Evolutionary conservation across 2,797 vertebrate species (phyloP).

Genomic region (Naso thynnoides): DNA sequence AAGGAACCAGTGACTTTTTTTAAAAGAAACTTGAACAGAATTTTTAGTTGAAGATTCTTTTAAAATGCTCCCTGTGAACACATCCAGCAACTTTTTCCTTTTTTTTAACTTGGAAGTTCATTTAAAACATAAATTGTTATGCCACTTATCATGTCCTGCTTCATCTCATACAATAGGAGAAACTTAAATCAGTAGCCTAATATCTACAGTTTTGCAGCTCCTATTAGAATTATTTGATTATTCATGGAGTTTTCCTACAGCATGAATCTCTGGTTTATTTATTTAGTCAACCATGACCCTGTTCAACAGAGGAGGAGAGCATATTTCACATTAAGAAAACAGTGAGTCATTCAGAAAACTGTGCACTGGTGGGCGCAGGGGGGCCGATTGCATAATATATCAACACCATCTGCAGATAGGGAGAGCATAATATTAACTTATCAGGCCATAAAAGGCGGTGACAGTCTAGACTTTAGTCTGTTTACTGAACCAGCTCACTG

Average conservation of each 20-base stretch:
- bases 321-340: constrained; percentile 39
- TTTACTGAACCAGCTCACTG: constrained; percentile 35
- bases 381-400: constrained; percentile 52
- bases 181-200: constrained; percentile 6
- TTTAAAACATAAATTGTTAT: constrained; percentile 3
- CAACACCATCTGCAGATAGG: constrained; percentile 32
- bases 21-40: not conserved
- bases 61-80: not conserved
- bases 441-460: constrained; percentile 35
- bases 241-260: not conserved
- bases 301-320: constrained; percentile 22
- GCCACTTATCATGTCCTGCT: not conserved
- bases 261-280: not conserved
- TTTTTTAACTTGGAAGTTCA: not conserved
- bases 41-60: not conserved
- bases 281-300: constrained; percentile 1
- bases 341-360: constrained; percentile 51
- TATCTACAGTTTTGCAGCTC: not conserved
- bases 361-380: constrained; percentile 7
- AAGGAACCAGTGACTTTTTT: not conserved
- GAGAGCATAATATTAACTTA: constrained; percentile 40
- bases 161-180: not conserved
- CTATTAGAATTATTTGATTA: not conserved
- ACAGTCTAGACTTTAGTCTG: constrained; percentile 70
- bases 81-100: not conserved